phyloP scores from a whole-genome alignment of 2,113 vertebrate species.

The Chloroceryle aenea region DNA sequence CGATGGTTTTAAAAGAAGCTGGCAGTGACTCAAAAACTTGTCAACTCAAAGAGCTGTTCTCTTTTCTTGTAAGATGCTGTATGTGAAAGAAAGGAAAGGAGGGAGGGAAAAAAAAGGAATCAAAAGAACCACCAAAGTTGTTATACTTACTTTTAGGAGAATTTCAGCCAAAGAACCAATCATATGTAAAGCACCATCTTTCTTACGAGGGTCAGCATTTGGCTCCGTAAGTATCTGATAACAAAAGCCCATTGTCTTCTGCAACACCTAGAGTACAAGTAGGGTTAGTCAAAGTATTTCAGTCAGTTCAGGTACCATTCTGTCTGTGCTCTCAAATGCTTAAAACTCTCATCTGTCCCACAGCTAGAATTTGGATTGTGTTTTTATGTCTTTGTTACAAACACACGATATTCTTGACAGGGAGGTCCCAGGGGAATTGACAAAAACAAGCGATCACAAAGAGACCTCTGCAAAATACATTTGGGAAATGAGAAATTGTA shows the following conservation, averaged over 20 bases:
- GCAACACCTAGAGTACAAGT: constrained; percentile 84
- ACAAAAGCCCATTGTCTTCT: constrained; percentile 99
- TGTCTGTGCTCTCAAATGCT: neutral
- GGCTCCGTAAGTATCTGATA: constrained; percentile 96
- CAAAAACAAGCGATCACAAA: neutral
- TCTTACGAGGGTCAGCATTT: constrained; percentile 93
- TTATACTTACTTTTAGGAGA: constrained; percentile 88
- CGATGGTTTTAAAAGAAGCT: neutral
- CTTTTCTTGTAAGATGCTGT: neutral
- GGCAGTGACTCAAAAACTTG: neutral
- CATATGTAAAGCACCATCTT: constrained; percentile 98
- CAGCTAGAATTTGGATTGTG: neutral
- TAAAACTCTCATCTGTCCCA: neutral
- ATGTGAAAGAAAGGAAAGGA: neutral
- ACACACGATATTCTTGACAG: neutral
- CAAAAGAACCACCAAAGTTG: neutral
- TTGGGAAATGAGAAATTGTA: neutral
- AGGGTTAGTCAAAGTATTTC: neutral
- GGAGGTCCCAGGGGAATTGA: neutral
- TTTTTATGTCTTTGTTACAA: neutral
- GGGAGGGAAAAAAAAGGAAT: neutral
- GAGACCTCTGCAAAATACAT: neutral
- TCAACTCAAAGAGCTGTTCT: neutral
- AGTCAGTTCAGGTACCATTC: neutral
- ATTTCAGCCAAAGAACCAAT: constrained; percentile 98